Evolutionary conservation across 2,113 vertebrate genomes (phyloP).

Genomic region (Saimiri boliviensis): DNA sequence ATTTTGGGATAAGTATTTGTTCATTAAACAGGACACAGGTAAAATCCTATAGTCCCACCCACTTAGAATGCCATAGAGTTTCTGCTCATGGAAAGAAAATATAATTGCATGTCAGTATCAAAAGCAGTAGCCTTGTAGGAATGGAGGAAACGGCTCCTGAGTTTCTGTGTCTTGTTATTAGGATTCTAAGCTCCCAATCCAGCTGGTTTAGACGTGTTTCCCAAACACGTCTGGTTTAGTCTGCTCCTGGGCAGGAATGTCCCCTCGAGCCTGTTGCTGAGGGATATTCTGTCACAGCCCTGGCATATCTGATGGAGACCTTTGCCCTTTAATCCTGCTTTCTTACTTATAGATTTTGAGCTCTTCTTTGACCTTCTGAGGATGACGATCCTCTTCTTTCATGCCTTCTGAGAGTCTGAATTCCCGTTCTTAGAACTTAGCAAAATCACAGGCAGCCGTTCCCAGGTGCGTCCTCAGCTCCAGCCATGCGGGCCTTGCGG

Average conservation of each 20-base stretch:
- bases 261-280: background rate
- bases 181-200: background rate
- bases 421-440: background rate
- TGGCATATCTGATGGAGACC: constrained; percentile 41
- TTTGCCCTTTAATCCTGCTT: constrained; percentile 54
- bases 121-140: accelerated
- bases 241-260: background rate
- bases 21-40: background rate
- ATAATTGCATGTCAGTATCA: background rate
- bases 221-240: background rate
- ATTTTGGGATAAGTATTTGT: background rate
- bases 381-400: background rate
- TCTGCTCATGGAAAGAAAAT: background rate
- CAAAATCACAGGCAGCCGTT: background rate
- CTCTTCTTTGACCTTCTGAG: background rate
- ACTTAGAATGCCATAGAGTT: accelerated
- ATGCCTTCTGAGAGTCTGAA: background rate
- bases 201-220: background rate
- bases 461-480: background rate
- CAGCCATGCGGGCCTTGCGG: accelerated
- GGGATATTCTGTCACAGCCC: constrained; percentile 23
- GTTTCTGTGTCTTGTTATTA: background rate
- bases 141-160: background rate
- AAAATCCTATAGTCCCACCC: background rate
- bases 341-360: background rate